Conservation (phyloP, 2,797 vertebrate genomes). For the Chaetodon trifasciatus region DNA sequence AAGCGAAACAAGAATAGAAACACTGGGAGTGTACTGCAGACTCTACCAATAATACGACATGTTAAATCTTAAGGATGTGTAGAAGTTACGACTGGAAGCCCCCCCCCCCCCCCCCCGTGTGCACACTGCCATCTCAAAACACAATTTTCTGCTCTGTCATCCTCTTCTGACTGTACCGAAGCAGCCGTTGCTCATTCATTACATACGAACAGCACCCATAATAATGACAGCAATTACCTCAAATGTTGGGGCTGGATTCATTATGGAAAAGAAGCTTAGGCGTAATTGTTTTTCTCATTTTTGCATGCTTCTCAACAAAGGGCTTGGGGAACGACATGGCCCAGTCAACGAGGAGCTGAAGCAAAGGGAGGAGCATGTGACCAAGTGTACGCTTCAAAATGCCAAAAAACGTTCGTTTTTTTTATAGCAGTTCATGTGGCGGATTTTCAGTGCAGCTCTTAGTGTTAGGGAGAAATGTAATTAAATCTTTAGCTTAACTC, state of each 20-base stretch:
- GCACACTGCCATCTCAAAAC: conserved; percentile 7
- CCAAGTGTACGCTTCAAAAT: conserved; percentile 5
- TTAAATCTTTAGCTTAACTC: background rate
- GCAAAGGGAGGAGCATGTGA: conserved; percentile 32
- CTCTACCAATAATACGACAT: conserved; percentile 8
- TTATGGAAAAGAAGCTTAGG: conserved; percentile 49
- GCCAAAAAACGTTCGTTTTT: background rate
- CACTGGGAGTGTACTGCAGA: background rate
- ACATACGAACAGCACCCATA: conserved; percentile 37
- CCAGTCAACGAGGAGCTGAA: conserved; percentile 23
- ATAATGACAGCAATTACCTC: conserved; percentile 57
- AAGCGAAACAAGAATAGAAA: conserved; percentile 18
- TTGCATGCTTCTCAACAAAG: conserved; percentile 44
- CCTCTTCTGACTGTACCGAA: conserved; percentile 22
- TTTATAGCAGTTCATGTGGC: background rate
- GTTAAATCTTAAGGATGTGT: conserved; percentile 18
- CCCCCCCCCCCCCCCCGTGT: background rate
- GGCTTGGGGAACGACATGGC: conserved; percentile 41
- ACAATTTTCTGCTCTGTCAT: background rate
- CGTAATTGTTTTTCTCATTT: conserved; percentile 49
- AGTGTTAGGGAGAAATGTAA: background rate
- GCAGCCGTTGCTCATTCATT: conserved; percentile 36
- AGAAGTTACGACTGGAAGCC: conserved; percentile 2
- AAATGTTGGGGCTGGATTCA: conserved; percentile 50
- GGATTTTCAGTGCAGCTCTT: background rate